Evolutionary conservation across 2,113 vertebrate species (phyloP).

Genomic region (Laticauda colubrina): DNA sequence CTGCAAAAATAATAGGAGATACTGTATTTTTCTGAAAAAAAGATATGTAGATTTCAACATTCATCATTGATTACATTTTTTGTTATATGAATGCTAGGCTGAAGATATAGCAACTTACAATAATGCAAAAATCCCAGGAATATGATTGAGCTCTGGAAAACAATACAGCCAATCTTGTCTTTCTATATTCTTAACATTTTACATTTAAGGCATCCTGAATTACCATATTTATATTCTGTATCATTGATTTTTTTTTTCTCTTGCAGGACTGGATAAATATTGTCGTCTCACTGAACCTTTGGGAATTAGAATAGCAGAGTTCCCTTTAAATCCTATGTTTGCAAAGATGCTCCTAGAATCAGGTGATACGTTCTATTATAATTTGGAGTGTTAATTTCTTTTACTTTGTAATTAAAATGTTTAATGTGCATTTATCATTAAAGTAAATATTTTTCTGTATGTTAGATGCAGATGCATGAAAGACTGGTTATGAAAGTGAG

Average conservation of each 20-base stretch:
- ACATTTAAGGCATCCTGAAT: not conserved
- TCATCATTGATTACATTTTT: not conserved
- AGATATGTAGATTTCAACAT: not conserved
- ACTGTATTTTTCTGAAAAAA: not conserved
- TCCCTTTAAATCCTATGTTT: conserved; percentile 97
- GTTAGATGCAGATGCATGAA: not conserved
- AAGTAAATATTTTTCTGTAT: not conserved
- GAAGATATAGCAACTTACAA: not conserved
- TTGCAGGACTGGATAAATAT: conserved; percentile 91
- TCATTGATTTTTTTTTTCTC: not conserved
- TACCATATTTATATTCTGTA: not conserved
- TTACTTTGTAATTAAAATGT: not conserved
- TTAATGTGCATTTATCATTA: not conserved
- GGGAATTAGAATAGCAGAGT: conserved; percentile 94
- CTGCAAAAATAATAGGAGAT: not conserved
- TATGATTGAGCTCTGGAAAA: not conserved
- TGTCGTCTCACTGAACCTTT: conserved; percentile 91
- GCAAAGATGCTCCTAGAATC: conserved; percentile 99
- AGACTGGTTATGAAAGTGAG: not conserved
- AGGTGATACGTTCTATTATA: conserved; percentile 56
- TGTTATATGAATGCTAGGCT: not conserved
- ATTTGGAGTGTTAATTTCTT: not conserved
- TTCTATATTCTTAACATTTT: not conserved
- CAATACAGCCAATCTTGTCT: not conserved
- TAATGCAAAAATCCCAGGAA: not conserved